Evolutionary conservation across 2,113 vertebrate genomes (phyloP), one percentile per base, ranked within the genome.

Genomic region (Pelecanus crispus): DNA sequence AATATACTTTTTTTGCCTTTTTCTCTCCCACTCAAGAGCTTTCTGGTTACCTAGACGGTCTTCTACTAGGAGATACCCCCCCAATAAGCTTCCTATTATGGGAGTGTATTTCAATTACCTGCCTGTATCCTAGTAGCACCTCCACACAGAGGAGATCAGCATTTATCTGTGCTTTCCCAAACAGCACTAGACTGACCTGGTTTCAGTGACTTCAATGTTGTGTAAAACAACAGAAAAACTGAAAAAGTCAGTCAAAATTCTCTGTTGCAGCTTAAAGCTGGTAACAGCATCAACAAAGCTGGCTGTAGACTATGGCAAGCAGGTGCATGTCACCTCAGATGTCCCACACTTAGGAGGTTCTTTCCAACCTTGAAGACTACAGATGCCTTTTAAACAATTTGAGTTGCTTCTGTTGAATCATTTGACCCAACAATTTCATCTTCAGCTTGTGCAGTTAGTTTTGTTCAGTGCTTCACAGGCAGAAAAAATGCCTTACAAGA

Each of bases 281-380:
- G 68, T 56, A 78, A 77, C 36, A 58, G 81, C 50, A 73, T 7
- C 9, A 25, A 53, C 88, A 82, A 53, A 91, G 55, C 56, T 81
- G 65, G 44, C 49, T 81, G 55, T 73, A 44, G 89, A 36, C 63
- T 47, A 16, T 0, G 0, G 38, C 34, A 36, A 74, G 88, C 42
- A 73, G 66, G 87, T 21, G 20, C 70, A 67, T 0, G 0, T 28
- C 68, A 34, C 0, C 0, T 63, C 26, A 7, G 55, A 56, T 44
- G 40, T 36, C 79, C 75, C 79, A 88, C 58, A 14, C 25, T 31
- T 22, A 25, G 61, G 71, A 90, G 47, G n/a, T 44, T 72, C 85
- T 61, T 72, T 47, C 71, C 79, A 72, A 59, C 32, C 34, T 52
- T 13, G 28, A 70, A 86, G 31, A 58, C 26, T 92, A 44, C 73